phyloP scores from a whole-genome alignment of 2,888 invertebrate species.

The Drosophila eohydei region DNA sequence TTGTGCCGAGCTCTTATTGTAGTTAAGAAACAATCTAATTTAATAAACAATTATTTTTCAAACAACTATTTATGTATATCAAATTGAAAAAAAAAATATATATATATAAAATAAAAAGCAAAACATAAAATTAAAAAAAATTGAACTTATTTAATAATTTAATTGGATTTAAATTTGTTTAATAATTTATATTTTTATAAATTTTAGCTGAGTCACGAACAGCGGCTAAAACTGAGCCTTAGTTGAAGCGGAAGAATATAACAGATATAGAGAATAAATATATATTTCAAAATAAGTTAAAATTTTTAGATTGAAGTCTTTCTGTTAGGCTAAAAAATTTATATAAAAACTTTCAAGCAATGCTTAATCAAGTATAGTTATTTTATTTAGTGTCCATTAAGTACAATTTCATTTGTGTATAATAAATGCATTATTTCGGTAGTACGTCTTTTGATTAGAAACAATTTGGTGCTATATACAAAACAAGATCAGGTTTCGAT shows the following conservation, averaged over 20 bases:
- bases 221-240: not conserved
- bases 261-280: not conserved
- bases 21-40: slow-evolving; percentile 44
- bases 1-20: slow-evolving; percentile 62
- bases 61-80: slow-evolving; percentile 43
- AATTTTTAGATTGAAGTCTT: no score
- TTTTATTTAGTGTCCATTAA: slow-evolving; percentile 49
- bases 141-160: slow-evolving; percentile 16
- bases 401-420: slow-evolving; percentile 52
- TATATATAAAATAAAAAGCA: slow-evolving; percentile 11
- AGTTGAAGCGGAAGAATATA: not conserved
- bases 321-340: no score
- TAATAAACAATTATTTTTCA: slow-evolving; percentile 53
- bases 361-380: slow-evolving; percentile 51
- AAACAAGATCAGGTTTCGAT: slow-evolving; percentile 47
- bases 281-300: not conserved
- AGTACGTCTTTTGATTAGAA: slow-evolving; percentile 39
- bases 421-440: slow-evolving; percentile 51
- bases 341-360: no score
- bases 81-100: slow-evolving; percentile 21
- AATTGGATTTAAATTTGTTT: not conserved
- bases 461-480: slow-evolving; percentile 57
- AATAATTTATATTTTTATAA: not conserved
- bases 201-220: not conserved
- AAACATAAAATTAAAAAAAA: slow-evolving; percentile 18